Evolutionary conservation across 30 jellyfish, hydroid and myxozoan genomes (phyloP), one percentile per base, ranked within the genome.

Genomic region (Rhopilema esculentum): DNA sequence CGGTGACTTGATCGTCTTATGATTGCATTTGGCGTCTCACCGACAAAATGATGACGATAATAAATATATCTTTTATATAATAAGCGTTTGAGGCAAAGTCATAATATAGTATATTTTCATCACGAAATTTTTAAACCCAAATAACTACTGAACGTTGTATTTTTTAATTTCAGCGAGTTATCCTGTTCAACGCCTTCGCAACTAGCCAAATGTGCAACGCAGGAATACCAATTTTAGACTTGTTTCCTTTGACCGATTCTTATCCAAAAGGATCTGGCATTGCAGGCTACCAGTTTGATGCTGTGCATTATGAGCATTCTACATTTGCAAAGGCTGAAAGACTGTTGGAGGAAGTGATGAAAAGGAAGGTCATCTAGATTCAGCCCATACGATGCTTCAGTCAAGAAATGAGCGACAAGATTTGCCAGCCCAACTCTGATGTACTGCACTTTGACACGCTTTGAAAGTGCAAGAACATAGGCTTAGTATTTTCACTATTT

Each of bases 211-310:
- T 89, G 92, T 89, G 97, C 49, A 51, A 68, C n/a, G 87, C 91
- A 69, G 97, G 97, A 0, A 28, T 89, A 30, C 87, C 92, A 53
- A 79, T 89, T 21, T 79, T 89, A 6, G 97, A 89, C 69, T 51
- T 75, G 25, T 89, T 89, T 31, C 87, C 91, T 6, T 6, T 89
- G 92, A 89, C 97, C 0, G 97, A 89, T 27, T 89, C 92, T 16
- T 80, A 89, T 49, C 97, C 97, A 57, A 76, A 64, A 28, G 92
- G 92, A 0, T 78, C 97, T 17, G 97, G 96, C 49, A 61, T 66
- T 8, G 78, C 68, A 21, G 96, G 85, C 18, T 20, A 78, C 16
- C 83, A 68, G 48, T 72, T 28, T 66, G 96, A 88, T 77, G 89
- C 96, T 0, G 96, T 75, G 8, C 96, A 88, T 80, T 81, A 89